Percentiles rank a stretch among this genome's conserved stretches.
These are phyloP conservation scores for Ylistrum balloti DNA, from an alignment of 1,140 invertebrate genomes.

Conservation along the genomic window DNA sequence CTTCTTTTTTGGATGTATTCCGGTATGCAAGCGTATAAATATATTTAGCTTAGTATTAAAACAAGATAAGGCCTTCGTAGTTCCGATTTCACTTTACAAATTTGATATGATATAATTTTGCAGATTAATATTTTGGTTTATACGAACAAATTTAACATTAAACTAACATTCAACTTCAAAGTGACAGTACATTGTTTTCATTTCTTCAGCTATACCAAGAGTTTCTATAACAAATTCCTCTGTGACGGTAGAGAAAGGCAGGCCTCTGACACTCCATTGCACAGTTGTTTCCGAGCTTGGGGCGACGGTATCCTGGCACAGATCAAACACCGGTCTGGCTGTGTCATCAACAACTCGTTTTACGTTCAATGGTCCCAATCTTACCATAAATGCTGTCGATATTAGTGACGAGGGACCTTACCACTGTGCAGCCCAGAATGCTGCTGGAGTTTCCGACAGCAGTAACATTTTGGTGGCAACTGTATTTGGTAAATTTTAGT, in stretches of 20 bases:
- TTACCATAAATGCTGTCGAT: neutral
- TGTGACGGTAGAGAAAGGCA: neutral
- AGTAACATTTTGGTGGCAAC: neutral
- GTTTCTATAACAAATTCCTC: neutral
- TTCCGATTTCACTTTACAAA: too few relatives aligned
- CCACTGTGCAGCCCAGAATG: neutral
- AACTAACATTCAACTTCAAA: too few relatives aligned
- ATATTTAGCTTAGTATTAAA: too few relatives aligned
- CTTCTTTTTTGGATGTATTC: too few relatives aligned
- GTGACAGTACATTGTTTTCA: too few relatives aligned
- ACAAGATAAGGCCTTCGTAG: too few relatives aligned
- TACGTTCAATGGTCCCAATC: neutral
- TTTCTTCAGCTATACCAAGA: neutral
- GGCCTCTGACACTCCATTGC: neutral
- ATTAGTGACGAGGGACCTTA: neutral
- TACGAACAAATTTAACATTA: too few relatives aligned
- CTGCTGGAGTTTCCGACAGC: neutral
- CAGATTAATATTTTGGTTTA: too few relatives aligned
- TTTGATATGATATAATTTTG: too few relatives aligned
- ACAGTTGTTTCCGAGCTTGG: neutral
- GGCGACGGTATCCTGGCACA: neutral
- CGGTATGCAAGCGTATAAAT: too few relatives aligned
- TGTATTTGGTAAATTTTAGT: neutral
- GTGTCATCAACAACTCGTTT: neutral
- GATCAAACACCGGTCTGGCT: neutral